Conservation (phyloP, 2,797 vertebrate species). For the Galago senegalensis region DNA sequence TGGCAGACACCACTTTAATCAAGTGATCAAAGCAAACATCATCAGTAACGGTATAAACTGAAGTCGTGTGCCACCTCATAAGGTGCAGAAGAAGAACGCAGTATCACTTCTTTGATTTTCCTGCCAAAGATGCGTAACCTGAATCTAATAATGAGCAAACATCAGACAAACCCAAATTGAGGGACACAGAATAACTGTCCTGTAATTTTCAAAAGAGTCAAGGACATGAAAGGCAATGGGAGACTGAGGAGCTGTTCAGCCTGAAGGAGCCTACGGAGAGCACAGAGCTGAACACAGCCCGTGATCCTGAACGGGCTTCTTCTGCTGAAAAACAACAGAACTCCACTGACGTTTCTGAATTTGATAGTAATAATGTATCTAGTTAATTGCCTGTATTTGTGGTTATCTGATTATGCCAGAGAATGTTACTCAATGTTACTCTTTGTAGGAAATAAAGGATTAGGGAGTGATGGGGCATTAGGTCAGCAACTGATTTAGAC, state of each 20-base stretch:
- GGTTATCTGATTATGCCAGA: neutral
- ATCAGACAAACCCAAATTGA: neutral
- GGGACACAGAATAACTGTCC: constrained; percentile 11
- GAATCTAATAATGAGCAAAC: constrained; percentile 27
- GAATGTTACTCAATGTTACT: neutral
- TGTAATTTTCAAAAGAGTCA: neutral
- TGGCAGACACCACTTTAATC: constrained; percentile 58
- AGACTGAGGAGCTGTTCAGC: neutral
- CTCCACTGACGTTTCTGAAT: neutral
- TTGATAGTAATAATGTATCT: neutral
- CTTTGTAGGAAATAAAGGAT: constrained; percentile 32
- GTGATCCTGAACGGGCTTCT: neutral
- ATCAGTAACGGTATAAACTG: neutral
- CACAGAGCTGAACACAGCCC: accelerated
- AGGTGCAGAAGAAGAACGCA: neutral
- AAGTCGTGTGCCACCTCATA: neutral
- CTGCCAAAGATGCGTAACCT: constrained; percentile 36
- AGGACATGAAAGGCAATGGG: neutral
- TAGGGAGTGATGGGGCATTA: neutral
- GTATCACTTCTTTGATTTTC: constrained; percentile 46
- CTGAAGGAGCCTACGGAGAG: neutral
- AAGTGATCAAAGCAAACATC: constrained; percentile 61
- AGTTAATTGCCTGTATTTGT: neutral
- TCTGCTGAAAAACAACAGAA: neutral
- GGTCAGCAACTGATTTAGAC: neutral